These are phyloP conservation scores for Haliclystus octoradiatus DNA, from an alignment of 30 jellyfish, hydroid and myxozoan species.

Conservation along the genomic window DNA sequence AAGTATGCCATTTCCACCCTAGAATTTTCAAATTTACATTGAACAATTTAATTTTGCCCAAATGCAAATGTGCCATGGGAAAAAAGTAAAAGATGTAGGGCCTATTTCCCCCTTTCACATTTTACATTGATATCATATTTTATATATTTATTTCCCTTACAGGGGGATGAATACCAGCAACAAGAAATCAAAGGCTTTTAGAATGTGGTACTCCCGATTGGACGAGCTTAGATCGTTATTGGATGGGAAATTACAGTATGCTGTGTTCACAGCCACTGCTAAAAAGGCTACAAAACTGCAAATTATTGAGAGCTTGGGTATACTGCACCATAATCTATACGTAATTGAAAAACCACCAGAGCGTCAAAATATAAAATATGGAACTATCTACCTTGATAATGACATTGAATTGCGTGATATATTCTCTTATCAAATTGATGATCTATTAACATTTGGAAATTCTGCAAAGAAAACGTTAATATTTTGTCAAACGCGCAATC, in stretches of 20 bases:
- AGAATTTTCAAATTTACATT: too few relatives aligned
- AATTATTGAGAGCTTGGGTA: neutral
- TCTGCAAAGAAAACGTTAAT: slow-evolving; percentile 10
- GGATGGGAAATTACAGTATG: neutral
- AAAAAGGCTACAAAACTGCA: neutral
- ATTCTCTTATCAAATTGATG: slow-evolving; percentile 3
- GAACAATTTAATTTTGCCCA: too few relatives aligned
- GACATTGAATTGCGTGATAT: slow-evolving; percentile 7
- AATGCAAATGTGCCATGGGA: too few relatives aligned
- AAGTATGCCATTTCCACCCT: too few relatives aligned
- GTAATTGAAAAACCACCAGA: slow-evolving; percentile 22
- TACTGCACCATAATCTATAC: neutral
- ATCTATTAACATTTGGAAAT: slow-evolving; percentile 5
- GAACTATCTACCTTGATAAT: slow-evolving; percentile 13
- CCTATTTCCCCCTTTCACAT: too few relatives aligned
- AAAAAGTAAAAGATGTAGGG: too few relatives aligned
- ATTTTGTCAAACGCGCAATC: slow-evolving; percentile 29
- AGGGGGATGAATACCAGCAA: neutral
- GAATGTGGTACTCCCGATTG: neutral
- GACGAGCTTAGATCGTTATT: neutral
- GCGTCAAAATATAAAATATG: slow-evolving; percentile 4
- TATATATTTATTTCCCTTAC: too few relatives aligned
- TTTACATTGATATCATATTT: too few relatives aligned
- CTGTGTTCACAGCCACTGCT: neutral
- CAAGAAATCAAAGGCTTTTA: neutral